Conservation (phyloP, 2,113 vertebrate species). For the Xiphorhynchus elegans region DNA sequence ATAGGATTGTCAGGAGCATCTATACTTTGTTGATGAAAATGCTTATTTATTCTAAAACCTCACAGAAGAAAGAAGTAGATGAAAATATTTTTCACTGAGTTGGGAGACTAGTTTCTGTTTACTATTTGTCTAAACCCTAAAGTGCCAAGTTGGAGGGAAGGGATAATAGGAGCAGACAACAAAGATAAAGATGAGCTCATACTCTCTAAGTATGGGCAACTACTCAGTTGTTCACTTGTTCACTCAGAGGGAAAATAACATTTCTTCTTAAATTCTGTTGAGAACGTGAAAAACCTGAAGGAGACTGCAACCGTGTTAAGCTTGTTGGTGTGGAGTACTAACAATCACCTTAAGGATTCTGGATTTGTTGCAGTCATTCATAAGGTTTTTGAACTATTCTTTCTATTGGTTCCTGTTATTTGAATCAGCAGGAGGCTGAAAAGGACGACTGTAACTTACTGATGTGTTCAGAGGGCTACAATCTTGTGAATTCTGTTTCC, state of each 20-base stretch:
- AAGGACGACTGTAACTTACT: constrained; percentile 5
- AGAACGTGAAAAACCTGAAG: background rate
- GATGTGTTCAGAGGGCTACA: constrained; percentile 18
- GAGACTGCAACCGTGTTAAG: background rate
- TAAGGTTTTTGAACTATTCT: background rate
- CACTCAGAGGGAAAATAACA: background rate
- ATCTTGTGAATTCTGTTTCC: constrained; percentile 39
- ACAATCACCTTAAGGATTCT: background rate
- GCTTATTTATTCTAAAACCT: background rate
- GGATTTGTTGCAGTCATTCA: background rate
- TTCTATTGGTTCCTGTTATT: constrained; percentile 6
- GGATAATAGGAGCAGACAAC: background rate
- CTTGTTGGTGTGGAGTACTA: background rate
- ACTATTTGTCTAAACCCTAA: background rate
- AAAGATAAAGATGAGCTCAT: background rate
- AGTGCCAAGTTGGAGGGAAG: background rate
- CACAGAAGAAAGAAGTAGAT: background rate
- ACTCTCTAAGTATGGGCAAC: background rate
- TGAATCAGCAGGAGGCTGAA: constrained; percentile 31
- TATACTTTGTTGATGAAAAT: background rate
- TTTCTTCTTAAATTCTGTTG: background rate
- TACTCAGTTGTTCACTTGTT: background rate
- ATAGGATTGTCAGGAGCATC: accelerated
- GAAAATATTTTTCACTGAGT: background rate
- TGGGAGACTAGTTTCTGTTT: background rate